These are phyloP conservation scores for Lycophotia porphyrea DNA, from an alignment of 2,888 invertebrate species.

Conservation along the genomic window DNA sequence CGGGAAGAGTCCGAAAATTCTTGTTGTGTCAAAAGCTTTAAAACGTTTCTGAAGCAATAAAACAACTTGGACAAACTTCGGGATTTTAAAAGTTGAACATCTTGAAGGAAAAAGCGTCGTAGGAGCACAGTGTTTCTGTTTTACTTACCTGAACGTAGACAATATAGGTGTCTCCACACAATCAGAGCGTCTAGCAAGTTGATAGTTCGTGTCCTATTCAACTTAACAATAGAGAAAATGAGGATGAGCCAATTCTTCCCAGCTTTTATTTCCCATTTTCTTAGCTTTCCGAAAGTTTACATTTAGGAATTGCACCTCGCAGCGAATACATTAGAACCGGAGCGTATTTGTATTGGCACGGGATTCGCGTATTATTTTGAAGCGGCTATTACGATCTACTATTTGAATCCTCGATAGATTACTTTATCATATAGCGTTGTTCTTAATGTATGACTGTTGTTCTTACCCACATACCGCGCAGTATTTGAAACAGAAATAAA, in stretches of 20 bases:
- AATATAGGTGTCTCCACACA: slow-evolving; percentile 88
- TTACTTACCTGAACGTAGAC: slow-evolving; percentile 88
- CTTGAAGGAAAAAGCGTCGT: slow-evolving; percentile 82
- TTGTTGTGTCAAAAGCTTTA: slow-evolving; percentile 72
- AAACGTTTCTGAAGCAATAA: slow-evolving; percentile 74
- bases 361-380: slow-evolving; percentile 77
- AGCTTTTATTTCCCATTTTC: slow-evolving; percentile 86
- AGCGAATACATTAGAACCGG: slow-evolving; percentile 84
- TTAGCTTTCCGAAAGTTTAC: slow-evolving; percentile 86
- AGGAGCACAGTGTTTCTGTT: slow-evolving; percentile 82
- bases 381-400: slow-evolving; percentile 81
- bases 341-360: slow-evolving; percentile 86
- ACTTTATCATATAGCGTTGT: slow-evolving; percentile 66
- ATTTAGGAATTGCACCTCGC: slow-evolving; percentile 82
- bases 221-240: slow-evolving; percentile 89
- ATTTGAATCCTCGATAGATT: slow-evolving; percentile 78
- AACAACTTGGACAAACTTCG: slow-evolving; percentile 77
- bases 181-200: slow-evolving; percentile 86
- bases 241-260: slow-evolving; percentile 87
- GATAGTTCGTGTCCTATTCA: slow-evolving; percentile 88
- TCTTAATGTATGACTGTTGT: slow-evolving; percentile 69
- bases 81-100: slow-evolving; percentile 85
- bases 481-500: slow-evolving; percentile 61
- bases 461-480: slow-evolving; percentile 67
- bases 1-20: slow-evolving; percentile 69